Percentiles rank a stretch among this genome's conserved stretches.
These are phyloP conservation scores for Dendrolimus punctatus DNA, from an alignment of 1,140 invertebrate species.

Conservation along the genomic window DNA sequence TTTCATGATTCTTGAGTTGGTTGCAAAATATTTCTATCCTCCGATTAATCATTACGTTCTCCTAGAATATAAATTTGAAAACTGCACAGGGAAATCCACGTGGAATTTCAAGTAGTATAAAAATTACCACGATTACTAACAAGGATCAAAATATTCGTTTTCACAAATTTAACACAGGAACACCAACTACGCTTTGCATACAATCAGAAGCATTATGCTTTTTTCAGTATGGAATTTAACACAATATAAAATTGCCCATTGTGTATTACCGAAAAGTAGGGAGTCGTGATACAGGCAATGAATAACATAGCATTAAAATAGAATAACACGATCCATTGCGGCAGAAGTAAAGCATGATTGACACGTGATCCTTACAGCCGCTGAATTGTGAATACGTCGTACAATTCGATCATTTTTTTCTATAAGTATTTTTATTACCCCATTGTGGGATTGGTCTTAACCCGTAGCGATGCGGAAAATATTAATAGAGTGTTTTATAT, in stretches of 20 bases:
- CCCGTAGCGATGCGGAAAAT: slow-evolving; percentile 48
- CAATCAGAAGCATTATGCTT: slow-evolving; percentile 12
- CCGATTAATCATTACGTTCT: too few relatives aligned
- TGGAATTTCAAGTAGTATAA: too few relatives aligned
- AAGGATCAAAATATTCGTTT: not conserved
- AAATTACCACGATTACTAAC: too few relatives aligned
- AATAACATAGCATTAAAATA: slow-evolving; percentile 55
- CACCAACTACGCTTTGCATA: slow-evolving; percentile 2
- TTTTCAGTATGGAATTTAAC: slow-evolving; percentile 29
- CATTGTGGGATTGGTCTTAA: slow-evolving; percentile 41
- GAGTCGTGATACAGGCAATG: slow-evolving; percentile 48
- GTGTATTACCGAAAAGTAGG: slow-evolving; percentile 29
- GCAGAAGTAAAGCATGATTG: slow-evolving; percentile 53
- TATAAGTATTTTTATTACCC: slow-evolving; percentile 47
- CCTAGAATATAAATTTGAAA: too few relatives aligned
- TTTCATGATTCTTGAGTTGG: too few relatives aligned
- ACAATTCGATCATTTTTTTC: slow-evolving; percentile 47
- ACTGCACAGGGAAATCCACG: too few relatives aligned
- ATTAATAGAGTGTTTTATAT: slow-evolving; percentile 42
- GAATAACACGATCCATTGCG: slow-evolving; percentile 52
- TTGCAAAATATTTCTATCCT: too few relatives aligned
- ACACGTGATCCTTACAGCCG: slow-evolving; percentile 50
- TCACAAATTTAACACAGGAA: slow-evolving; percentile 2
- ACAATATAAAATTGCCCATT: slow-evolving; percentile 31
- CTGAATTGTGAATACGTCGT: slow-evolving; percentile 38